These are phyloP conservation scores for Coluber constrictor DNA, from an alignment of 2,797 vertebrate species.

Conservation along the genomic window DNA sequence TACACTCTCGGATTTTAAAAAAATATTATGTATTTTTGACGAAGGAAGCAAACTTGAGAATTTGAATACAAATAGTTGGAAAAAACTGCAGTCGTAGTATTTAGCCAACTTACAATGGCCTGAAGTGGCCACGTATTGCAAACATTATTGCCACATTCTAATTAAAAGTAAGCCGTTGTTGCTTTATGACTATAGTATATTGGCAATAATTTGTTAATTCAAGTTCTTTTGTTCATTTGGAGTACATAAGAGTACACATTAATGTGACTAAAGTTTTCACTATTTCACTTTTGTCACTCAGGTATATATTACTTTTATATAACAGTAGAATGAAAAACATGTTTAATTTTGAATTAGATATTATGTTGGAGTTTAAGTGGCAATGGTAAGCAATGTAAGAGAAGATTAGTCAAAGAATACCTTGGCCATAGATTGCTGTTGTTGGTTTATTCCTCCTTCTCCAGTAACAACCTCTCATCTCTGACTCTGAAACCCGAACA, in stretches of 20 bases:
- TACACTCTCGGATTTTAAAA: neutral
- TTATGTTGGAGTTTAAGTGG: conserved; percentile 56
- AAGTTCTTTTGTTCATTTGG: conserved; percentile 31
- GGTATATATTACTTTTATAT: conserved; percentile 41
- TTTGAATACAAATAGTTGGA: neutral
- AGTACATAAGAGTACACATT: conserved; percentile 44
- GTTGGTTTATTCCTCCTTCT: conserved; percentile 61
- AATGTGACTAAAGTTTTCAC: conserved; percentile 56
- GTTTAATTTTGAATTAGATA: conserved; percentile 55
- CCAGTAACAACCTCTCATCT: conserved; percentile 68
- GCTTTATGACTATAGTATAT: neutral
- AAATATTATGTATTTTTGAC: neutral
- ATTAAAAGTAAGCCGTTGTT: neutral
- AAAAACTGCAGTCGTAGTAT: neutral
- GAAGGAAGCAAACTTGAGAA: too few relatives aligned
- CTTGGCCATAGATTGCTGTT: conserved; percentile 63
- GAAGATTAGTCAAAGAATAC: conserved; percentile 59
- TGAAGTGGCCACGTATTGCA: conserved; percentile 28
- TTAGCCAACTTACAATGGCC: conserved; percentile 45
- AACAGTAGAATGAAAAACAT: conserved; percentile 40
- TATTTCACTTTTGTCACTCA: conserved; percentile 53
- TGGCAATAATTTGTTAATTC: conserved; percentile 60
- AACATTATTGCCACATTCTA: neutral
- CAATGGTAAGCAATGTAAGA: conserved; percentile 55
- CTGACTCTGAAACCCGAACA: conserved; percentile 74